These are phyloP conservation scores for Ariopsis seemanni DNA, from an alignment of 2,113 vertebrate species.

Conservation along the genomic window DNA sequence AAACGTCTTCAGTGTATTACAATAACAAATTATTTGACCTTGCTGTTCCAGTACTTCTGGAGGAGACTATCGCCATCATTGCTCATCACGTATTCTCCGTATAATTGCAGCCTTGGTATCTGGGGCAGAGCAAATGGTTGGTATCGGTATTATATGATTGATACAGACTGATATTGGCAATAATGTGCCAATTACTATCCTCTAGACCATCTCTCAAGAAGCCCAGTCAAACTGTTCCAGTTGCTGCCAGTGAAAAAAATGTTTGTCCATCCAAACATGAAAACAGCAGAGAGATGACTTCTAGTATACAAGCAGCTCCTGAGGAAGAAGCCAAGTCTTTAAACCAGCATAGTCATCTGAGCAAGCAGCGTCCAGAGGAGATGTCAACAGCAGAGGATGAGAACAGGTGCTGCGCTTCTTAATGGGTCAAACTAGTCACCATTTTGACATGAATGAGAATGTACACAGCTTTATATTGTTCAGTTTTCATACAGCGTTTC, in stretches of 20 bases:
- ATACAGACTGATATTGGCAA: background rate
- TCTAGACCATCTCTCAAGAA: constrained; percentile 3
- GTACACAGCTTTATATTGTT: background rate
- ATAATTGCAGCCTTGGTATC: background rate
- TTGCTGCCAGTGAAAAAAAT: constrained; percentile 12
- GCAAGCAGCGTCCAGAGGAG: background rate
- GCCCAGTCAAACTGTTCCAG: background rate
- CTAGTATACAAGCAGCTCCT: background rate
- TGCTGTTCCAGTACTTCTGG: too few species aligned
- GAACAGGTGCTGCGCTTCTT: constrained; percentile 15
- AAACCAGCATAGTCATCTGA: background rate
- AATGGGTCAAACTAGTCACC: background rate
- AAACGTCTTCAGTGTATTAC: background rate
- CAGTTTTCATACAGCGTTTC: background rate
- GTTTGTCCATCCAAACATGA: constrained; percentile 12
- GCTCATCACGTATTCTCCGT: background rate
- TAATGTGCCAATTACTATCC: background rate
- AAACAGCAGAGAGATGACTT: background rate
- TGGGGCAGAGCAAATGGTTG: background rate
- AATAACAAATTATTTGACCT: too few species aligned
- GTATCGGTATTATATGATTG: too few species aligned
- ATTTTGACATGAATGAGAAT: background rate
- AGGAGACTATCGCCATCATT: background rate
- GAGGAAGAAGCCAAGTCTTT: background rate
- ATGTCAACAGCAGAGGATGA: constrained; percentile 18